These are phyloP conservation scores for Riparia riparia DNA, from an alignment of 2,113 vertebrate species.

Conservation along the genomic window DNA sequence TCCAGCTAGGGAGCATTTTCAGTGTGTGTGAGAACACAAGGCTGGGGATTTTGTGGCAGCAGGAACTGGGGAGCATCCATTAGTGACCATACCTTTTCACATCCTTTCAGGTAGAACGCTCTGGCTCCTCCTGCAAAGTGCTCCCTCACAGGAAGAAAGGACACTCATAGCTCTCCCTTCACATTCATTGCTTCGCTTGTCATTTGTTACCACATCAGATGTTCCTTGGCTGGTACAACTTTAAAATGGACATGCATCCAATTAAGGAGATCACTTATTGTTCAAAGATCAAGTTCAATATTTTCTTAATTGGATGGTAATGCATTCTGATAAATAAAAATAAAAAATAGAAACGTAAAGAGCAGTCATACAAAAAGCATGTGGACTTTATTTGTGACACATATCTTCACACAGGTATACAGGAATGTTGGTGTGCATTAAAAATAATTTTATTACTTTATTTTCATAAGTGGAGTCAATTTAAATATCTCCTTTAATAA, in stretches of 20 bases:
- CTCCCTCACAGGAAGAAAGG: not conserved
- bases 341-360: not conserved
- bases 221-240: not conserved
- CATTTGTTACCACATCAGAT: not conserved
- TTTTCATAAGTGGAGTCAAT: not conserved
- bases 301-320: not conserved
- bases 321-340: not conserved
- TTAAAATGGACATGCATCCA: not conserved
- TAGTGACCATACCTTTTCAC: not conserved
- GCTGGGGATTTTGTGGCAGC: rapidly evolving
- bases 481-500: not conserved
- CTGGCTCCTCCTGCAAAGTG: not conserved
- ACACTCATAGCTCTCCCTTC: not conserved
- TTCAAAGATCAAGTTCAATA: not conserved
- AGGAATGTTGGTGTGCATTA: not conserved
- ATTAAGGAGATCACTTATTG: not conserved
- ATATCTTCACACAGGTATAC: rapidly evolving
- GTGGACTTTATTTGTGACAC: not conserved
- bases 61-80: not conserved
- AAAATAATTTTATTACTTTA: not conserved
- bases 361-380: not conserved
- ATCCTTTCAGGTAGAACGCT: not conserved
- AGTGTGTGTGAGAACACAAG: not conserved
- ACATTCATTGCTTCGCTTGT: not conserved
- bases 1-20: not conserved